Evolutionary conservation across 2,113 vertebrate species (phyloP).

Genomic region (Vidua chalybeata): DNA sequence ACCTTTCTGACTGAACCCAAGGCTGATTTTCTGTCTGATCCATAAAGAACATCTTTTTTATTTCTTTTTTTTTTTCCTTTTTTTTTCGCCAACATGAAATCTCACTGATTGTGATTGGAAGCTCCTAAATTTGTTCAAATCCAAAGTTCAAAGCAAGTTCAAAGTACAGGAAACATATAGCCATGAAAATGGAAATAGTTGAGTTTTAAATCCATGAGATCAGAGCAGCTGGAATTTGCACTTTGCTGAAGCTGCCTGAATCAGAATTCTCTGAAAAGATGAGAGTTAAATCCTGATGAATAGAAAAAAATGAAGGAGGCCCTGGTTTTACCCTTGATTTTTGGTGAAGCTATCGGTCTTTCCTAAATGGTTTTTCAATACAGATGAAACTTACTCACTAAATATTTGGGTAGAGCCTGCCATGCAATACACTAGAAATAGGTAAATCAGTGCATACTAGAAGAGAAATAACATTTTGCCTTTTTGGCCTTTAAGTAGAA

Average conservation of each 20-base stretch:
- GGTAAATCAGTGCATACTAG: neutral
- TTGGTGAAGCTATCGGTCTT: neutral
- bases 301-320: neutral
- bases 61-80: neutral
- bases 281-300: neutral
- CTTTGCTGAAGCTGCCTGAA: conserved; percentile 16
- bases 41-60: neutral
- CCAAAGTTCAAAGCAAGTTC: conserved; percentile 45
- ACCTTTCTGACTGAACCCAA: conserved; percentile 37
- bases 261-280: conserved; percentile 29
- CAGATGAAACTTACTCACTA: neutral
- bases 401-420: neutral
- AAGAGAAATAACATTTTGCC: neutral
- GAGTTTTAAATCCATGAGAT: conserved; percentile 41
- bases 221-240: conserved; percentile 35
- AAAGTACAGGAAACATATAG: conserved; percentile 43
- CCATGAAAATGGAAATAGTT: conserved; percentile 40
- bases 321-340: neutral
- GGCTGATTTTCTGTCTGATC: conserved; percentile 22
- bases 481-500: neutral
- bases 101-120: conserved; percentile 38
- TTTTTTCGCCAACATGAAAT: neutral
- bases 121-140: conserved; percentile 46
- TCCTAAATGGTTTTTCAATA: neutral
- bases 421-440: neutral